Evolutionary conservation across 2,888 invertebrate species (phyloP).

Genomic region (Unio delphinus): DNA sequence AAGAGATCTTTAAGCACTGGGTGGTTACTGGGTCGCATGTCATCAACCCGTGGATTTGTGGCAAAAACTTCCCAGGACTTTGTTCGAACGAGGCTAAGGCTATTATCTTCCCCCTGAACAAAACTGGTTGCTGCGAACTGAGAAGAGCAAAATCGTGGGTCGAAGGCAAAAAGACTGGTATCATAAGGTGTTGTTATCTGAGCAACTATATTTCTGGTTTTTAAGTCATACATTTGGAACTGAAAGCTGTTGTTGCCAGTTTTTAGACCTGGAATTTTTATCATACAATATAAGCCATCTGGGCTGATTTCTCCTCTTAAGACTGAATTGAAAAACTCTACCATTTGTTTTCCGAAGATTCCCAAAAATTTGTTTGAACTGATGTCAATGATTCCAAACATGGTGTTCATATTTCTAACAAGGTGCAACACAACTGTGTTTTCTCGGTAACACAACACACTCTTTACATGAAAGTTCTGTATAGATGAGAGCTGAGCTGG

Average conservation of each 20-base stretch:
- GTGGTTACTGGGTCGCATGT: slow-evolving; percentile 59
- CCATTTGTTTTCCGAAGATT: slow-evolving; percentile 67
- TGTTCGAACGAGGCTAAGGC: slow-evolving; percentile 61
- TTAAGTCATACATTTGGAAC: slow-evolving; percentile 65
- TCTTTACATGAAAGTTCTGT: slow-evolving; percentile 70
- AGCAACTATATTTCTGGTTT: slow-evolving; percentile 53
- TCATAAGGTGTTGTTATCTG: slow-evolving; percentile 58
- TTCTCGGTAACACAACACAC: slow-evolving; percentile 67
- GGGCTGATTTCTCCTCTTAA: slow-evolving; percentile 68
- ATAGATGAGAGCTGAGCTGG: slow-evolving; percentile 71
- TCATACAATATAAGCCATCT: slow-evolving; percentile 65
- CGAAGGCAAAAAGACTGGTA: slow-evolving; percentile 67
- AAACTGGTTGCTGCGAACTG: slow-evolving; percentile 68
- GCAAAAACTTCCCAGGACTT: slow-evolving; percentile 58
- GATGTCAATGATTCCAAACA: slow-evolving; percentile 69
- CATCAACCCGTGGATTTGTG: slow-evolving; percentile 62
- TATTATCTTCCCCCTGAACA: slow-evolving; percentile 59
- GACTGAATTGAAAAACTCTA: slow-evolving; percentile 67
- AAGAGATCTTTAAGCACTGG: slow-evolving; percentile 63
- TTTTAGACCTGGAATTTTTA: slow-evolving; percentile 59
- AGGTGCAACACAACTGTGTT: slow-evolving; percentile 67
- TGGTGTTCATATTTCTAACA: slow-evolving; percentile 66
- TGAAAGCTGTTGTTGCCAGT: slow-evolving; percentile 51
- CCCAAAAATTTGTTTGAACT: slow-evolving; percentile 68
- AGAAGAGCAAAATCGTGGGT: slow-evolving; percentile 65